Evolutionary conservation across 2,113 vertebrate species (phyloP).

Genomic region (Pyrgilauda ruficollis): DNA sequence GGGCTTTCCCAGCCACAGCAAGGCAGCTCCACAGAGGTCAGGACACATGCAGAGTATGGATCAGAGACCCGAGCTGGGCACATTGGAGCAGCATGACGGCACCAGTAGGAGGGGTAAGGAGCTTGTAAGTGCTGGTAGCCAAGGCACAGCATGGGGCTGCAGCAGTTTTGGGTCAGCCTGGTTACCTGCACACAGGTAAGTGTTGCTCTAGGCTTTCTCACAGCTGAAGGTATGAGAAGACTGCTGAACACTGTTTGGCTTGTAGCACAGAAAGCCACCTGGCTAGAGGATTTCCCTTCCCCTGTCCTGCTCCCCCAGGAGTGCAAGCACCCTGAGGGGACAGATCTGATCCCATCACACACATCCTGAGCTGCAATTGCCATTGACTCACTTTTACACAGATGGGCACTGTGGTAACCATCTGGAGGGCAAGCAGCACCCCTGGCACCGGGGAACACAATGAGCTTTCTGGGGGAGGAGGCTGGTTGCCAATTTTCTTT

Average conservation of each 20-base stretch:
- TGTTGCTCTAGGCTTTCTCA: fast-evolving
- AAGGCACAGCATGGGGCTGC: neutral
- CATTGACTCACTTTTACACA: neutral
- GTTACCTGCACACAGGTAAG: neutral
- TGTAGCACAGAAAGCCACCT: neutral
- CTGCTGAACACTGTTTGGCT: neutral
- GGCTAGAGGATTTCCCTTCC: neutral
- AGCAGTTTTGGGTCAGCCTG: neutral
- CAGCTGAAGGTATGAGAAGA: neutral
- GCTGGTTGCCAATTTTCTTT: neutral
- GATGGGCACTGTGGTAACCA: neutral
- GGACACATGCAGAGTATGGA: neutral
- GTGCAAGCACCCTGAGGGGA: fast-evolving
- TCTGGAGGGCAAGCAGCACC: neutral
- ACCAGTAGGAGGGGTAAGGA: neutral
- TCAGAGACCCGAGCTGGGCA: neutral
- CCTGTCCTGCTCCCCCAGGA: neutral
- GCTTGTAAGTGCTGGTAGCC: neutral
- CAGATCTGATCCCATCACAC: neutral
- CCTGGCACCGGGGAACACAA: neutral
- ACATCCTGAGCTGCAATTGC: neutral
- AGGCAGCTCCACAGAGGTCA: neutral
- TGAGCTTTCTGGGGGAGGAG: neutral
- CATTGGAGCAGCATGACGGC: neutral
- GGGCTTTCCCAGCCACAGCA: neutral